These are phyloP conservation scores for Mesorhabditis sp. DNA, from an alignment of 2,888 invertebrate species.

Conservation along the genomic window DNA sequence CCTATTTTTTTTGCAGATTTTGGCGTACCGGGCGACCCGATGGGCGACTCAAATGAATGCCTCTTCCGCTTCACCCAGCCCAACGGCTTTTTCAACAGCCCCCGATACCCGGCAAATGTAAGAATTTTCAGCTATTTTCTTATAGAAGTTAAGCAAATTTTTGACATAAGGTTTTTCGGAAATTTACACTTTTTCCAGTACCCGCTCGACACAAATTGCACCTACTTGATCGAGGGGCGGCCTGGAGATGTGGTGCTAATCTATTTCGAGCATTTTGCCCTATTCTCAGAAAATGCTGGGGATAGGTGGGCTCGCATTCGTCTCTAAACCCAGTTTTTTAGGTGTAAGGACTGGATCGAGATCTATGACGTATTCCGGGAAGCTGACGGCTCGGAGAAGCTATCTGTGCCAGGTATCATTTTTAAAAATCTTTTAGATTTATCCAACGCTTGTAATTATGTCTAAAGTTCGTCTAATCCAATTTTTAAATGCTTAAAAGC, in stretches of 20 bases:
- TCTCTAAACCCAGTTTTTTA: constrained; percentile 10
- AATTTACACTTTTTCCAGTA: constrained; percentile 49
- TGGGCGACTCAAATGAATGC: constrained; percentile 59
- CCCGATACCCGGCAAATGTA: constrained; percentile 57
- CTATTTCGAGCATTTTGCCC: constrained; percentile 54
- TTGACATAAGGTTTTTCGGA: neutral
- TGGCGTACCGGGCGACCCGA: constrained; percentile 60
- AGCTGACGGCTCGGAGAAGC: constrained; percentile 23
- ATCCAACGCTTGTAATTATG: no score
- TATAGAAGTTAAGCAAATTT: neutral
- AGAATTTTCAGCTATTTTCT: constrained; percentile 10
- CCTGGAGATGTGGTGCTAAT: constrained; percentile 51
- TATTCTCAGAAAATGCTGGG: constrained; percentile 32
- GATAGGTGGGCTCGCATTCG: neutral
- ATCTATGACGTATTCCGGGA: constrained; percentile 50
- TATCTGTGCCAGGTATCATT: constrained; percentile 15
- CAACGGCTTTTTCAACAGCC: constrained; percentile 61
- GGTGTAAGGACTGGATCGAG: constrained; percentile 53
- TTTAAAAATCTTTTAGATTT: neutral
- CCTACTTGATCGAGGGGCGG: constrained; percentile 60
- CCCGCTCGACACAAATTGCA: constrained; percentile 60
- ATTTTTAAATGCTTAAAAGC: no score
- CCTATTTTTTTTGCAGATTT: constrained; percentile 57
- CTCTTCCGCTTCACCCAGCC: constrained; percentile 58
- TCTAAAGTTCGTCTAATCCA: no score